Evolutionary conservation across 2,797 vertebrate species (phyloP).

Genomic region (Brotula barbata): DNA sequence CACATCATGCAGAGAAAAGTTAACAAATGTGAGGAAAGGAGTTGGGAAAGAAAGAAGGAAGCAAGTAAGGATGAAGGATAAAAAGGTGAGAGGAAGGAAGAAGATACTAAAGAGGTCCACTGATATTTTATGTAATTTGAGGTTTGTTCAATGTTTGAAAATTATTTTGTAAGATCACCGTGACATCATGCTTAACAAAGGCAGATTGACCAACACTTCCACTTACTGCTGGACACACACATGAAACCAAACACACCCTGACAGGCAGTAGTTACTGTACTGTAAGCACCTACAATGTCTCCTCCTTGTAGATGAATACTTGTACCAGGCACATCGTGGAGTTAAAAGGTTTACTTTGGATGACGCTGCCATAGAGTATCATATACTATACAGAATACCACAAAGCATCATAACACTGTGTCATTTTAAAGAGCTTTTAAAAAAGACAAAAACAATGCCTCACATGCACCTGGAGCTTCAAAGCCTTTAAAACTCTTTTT

Average conservation of each 20-base stretch:
- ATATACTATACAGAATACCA: constrained; percentile 37
- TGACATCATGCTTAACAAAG: constrained; percentile 1
- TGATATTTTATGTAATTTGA: too few relatives aligned
- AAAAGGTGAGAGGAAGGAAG: too few relatives aligned
- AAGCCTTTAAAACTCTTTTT: constrained; percentile 66
- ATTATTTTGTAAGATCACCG: too few relatives aligned
- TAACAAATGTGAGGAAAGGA: too few relatives aligned
- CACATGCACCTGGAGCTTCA: constrained; percentile 73
- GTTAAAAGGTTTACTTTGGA: too few relatives aligned
- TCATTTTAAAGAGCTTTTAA: constrained; percentile 59
- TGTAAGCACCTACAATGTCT: constrained; percentile 1
- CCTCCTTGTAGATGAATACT: constrained; percentile 17
- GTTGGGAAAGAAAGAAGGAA: too few relatives aligned
- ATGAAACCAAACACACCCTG: constrained; percentile 5
- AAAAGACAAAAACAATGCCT: constrained; percentile 60
- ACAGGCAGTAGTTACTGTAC: constrained; percentile 1
- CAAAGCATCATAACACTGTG: constrained; percentile 42
- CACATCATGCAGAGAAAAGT: too few relatives aligned
- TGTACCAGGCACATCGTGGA: constrained; percentile 43
- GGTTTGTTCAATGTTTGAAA: too few relatives aligned
- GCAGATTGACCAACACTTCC: constrained; percentile 17
- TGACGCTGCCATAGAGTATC: constrained; percentile 9
- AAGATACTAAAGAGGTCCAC: too few relatives aligned
- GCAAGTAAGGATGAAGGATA: too few relatives aligned
- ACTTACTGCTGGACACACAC: constrained; percentile 21